Evolutionary conservation across 2,797 vertebrate genomes (phyloP).

Genomic region (Hydrocynus forskahlii): DNA sequence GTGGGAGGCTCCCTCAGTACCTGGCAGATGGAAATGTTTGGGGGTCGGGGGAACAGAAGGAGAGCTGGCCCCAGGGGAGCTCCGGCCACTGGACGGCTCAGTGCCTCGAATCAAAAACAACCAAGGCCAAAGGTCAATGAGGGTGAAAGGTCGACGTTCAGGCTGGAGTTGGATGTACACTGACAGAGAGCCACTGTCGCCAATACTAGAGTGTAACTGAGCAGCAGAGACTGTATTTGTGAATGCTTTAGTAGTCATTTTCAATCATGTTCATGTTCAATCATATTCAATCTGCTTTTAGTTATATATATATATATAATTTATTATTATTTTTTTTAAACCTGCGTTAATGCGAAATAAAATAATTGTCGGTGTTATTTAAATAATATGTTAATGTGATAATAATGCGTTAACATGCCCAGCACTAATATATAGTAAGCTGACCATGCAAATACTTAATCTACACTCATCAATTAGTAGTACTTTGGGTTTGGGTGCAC

Average conservation of each 20-base stretch:
- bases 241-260: background rate
- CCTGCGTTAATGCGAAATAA: too few relatives aligned
- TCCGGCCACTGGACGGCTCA: constrained; percentile 90
- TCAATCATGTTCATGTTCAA: too few relatives aligned
- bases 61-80: constrained; percentile 87
- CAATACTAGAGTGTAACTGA: constrained; percentile 48
- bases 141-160: constrained; percentile 15
- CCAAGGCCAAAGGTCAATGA: constrained; percentile 49
- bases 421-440: too few relatives aligned
- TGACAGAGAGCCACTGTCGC: constrained; percentile 40
- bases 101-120: constrained; percentile 79
- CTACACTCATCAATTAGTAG: too few relatives aligned
- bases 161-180: constrained; percentile 32
- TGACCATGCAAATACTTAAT: too few relatives aligned
- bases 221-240: background rate
- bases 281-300: too few relatives aligned
- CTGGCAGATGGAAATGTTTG: constrained; percentile 93
- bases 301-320: too few relatives aligned
- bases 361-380: too few relatives aligned
- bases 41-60: constrained; percentile 88
- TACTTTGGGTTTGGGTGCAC: too few relatives aligned
- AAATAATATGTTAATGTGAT: too few relatives aligned
- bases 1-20: constrained; percentile 70
- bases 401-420: too few relatives aligned
- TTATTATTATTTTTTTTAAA: too few relatives aligned